Evolutionary conservation across 2,113 vertebrate species (phyloP).

Genomic region (Ictidomys tridecemlineatus): DNA sequence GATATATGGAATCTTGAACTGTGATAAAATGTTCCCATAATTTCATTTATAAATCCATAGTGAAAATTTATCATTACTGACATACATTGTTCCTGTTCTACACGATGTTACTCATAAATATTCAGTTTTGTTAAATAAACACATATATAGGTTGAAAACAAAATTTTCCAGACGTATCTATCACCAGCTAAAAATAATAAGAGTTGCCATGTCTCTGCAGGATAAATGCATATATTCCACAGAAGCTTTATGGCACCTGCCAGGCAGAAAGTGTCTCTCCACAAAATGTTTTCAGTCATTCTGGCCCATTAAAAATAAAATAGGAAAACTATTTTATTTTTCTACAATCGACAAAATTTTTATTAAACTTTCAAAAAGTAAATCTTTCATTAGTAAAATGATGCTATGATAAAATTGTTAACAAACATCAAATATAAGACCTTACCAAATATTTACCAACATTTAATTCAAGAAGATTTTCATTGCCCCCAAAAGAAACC

Average conservation of each 20-base stretch:
- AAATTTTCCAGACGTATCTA: not conserved
- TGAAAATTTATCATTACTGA: not conserved
- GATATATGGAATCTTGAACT: not conserved
- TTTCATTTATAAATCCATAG: not conserved
- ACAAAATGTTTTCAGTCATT: not conserved
- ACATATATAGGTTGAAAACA: not conserved
- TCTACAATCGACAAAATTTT: not conserved
- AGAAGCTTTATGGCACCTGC: not conserved
- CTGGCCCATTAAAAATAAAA: too few species aligned
- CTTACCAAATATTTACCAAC: not conserved
- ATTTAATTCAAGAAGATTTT: constrained; percentile 25
- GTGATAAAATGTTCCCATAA: not conserved
- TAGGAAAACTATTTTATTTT: not conserved
- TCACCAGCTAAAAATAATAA: not conserved
- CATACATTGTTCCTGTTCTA: not conserved
- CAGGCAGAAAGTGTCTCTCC: not conserved
- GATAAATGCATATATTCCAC: not conserved
- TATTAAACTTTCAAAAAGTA: not conserved
- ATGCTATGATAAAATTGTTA: constrained; percentile 31
- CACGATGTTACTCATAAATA: not conserved
- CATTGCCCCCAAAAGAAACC: not conserved
- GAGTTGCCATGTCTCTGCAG: not conserved
- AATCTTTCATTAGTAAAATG: not conserved
- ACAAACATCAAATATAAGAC: not conserved
- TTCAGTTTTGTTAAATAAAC: not conserved